Evolutionary conservation across 1,140 invertebrate genomes (phyloP).

Genomic region (Mizuhopecten yessoensis): DNA sequence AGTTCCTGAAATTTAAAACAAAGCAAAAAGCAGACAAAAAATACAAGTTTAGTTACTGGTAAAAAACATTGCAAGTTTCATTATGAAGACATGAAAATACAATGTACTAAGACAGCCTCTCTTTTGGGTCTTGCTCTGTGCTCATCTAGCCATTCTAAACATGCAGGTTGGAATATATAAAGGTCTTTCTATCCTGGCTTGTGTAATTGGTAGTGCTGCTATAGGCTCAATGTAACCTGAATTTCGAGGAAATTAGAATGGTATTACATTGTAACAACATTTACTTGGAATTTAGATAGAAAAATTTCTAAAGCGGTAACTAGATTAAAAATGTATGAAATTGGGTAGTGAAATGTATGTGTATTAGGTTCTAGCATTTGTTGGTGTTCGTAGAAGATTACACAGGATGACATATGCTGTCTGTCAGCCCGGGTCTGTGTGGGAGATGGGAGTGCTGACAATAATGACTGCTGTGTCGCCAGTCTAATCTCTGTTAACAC

Average conservation of each 20-base stretch:
- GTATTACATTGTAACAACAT: not conserved
- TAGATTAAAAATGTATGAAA: not conserved
- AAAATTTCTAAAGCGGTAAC: not conserved
- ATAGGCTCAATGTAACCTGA: not conserved
- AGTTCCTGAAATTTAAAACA: too few relatives aligned
- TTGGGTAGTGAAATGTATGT: slow-evolving; percentile 14
- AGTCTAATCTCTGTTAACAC: not conserved
- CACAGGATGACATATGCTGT: not conserved
- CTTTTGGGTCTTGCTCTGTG: not conserved
- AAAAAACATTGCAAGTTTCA: not conserved
- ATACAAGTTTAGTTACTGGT: not conserved
- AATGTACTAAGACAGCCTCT: not conserved
- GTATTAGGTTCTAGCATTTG: not conserved
- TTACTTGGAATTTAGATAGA: not conserved
- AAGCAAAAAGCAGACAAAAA: too few relatives aligned
- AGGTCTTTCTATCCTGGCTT: slow-evolving; percentile 1
- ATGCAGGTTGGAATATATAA: not conserved
- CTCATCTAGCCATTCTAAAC: not conserved
- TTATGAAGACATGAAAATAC: not conserved
- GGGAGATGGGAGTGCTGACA: not conserved
- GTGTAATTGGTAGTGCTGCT: slow-evolving; percentile 25
- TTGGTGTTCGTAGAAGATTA: too few relatives aligned
- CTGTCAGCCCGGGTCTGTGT: not conserved
- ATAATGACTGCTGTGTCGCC: not conserved
- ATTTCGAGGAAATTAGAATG: slow-evolving; percentile 15